Percentiles rank a stretch among this genome's conserved stretches.
phyloP scores from a whole-genome alignment of 2,888 invertebrate species.

The Amiota communis region DNA sequence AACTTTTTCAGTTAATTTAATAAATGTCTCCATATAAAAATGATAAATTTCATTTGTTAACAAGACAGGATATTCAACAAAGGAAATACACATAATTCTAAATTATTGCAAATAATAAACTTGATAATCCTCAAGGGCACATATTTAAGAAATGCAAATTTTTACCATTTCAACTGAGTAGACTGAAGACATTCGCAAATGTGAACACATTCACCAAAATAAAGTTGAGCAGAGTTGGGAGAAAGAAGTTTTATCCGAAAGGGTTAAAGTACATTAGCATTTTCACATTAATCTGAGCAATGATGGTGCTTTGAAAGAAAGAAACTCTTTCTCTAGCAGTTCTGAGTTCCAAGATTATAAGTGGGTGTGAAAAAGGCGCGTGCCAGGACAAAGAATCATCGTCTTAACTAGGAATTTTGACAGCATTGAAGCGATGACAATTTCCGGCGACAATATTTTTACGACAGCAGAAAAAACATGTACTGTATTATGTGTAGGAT shows the following conservation, averaged over 20 bases:
- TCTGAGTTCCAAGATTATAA: background rate
- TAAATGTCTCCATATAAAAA: slow-evolving; percentile 54
- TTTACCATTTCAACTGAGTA: slow-evolving; percentile 11
- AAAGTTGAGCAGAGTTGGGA: slow-evolving; percentile 1
- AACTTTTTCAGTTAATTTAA: slow-evolving; percentile 36
- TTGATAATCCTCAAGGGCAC: slow-evolving; percentile 46
- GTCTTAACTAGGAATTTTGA: background rate
- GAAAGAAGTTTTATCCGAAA: slow-evolving; percentile 71
- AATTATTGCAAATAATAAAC: slow-evolving; percentile 35
- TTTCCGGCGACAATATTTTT: slow-evolving; percentile 23
- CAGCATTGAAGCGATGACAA: slow-evolving; percentile 14
- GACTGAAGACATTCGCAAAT: background rate
- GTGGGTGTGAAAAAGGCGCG: slow-evolving; percentile 4
- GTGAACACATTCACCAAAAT: slow-evolving; percentile 50
- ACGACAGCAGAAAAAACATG: background rate
- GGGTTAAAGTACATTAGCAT: slow-evolving; percentile 70
- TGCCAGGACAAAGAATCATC: background rate
- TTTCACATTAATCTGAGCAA: slow-evolving; percentile 68
- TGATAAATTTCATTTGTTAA: slow-evolving; percentile 60
- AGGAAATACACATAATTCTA: slow-evolving; percentile 38
- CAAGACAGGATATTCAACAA: slow-evolving; percentile 48
- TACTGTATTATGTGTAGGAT: background rate
- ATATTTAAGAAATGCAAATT: slow-evolving; percentile 64
- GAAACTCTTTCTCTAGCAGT: slow-evolving; percentile 5
- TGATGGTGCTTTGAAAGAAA: slow-evolving; percentile 46